Evolutionary conservation across 2,113 vertebrate genomes (phyloP).

Genomic region (Sclerurus mexicanus): DNA sequence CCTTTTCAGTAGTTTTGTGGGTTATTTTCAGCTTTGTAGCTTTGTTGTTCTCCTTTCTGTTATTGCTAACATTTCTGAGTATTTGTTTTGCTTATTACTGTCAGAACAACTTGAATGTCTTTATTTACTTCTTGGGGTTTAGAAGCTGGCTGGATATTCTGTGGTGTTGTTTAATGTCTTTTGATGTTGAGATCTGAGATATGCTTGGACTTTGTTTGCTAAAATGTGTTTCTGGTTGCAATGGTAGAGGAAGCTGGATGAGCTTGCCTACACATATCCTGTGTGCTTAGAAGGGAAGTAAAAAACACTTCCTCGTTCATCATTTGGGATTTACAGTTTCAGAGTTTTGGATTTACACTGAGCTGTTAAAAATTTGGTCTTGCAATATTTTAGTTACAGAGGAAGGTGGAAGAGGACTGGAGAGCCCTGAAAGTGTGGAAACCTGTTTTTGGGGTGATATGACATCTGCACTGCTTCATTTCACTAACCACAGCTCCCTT

Average conservation of each 20-base stretch:
- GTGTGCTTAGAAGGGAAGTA: not conserved
- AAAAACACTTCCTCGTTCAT: not conserved
- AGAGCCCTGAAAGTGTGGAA: not conserved
- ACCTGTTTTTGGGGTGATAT: not conserved
- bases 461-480: accelerated
- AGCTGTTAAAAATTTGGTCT: not conserved
- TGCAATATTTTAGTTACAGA: not conserved
- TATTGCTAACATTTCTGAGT: not conserved
- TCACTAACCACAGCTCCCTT: not conserved
- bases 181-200: not conserved
- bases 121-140: not conserved
- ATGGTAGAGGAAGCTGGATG: not conserved
- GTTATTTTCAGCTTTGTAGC: not conserved
- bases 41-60: not conserved
- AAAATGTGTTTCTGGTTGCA: not conserved
- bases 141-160: not conserved
- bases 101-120: not conserved
- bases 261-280: not conserved
- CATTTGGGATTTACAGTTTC: not conserved
- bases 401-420: not conserved
- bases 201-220: not conserved
- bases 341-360: not conserved
- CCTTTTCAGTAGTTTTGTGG: not conserved
- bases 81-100: not conserved
- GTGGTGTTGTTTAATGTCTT: not conserved